Percentiles rank a stretch among this genome's conserved stretches.
Conservation (phyloP, 2,797 vertebrate species). For the Acrossocheilus wenchowensis region DNA sequence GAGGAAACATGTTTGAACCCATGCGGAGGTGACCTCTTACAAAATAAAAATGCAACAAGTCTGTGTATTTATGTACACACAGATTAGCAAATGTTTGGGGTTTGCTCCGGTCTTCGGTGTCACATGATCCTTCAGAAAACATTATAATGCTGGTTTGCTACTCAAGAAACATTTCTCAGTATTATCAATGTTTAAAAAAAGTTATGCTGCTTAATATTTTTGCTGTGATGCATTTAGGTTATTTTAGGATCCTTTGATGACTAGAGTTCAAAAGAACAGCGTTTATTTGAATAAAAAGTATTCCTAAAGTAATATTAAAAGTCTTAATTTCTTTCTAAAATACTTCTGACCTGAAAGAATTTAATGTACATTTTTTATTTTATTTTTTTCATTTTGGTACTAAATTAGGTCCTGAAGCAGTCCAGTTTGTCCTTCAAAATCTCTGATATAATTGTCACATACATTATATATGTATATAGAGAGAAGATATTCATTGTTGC, state of each 20-base stretch:
- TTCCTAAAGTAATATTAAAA: background rate
- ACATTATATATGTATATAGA: too few species aligned
- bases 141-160: background rate
- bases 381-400: background rate
- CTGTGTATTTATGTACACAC: background rate
- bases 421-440: background rate
- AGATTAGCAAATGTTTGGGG: background rate
- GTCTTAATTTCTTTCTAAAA: background rate
- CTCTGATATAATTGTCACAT: background rate
- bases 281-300: background rate
- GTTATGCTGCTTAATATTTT: background rate
- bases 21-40: background rate
- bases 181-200: background rate
- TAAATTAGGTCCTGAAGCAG: background rate
- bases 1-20: conserved; percentile 18
- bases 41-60: background rate
- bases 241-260: too few species aligned
- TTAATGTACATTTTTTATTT: background rate
- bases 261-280: background rate
- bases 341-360: background rate
- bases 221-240: background rate
- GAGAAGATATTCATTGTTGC: too few species aligned
- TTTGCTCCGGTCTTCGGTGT: background rate
- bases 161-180: background rate
- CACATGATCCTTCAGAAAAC: background rate